Conservation (phyloP, 1,140 invertebrate species). For the Hylaeus volcanicus region DNA sequence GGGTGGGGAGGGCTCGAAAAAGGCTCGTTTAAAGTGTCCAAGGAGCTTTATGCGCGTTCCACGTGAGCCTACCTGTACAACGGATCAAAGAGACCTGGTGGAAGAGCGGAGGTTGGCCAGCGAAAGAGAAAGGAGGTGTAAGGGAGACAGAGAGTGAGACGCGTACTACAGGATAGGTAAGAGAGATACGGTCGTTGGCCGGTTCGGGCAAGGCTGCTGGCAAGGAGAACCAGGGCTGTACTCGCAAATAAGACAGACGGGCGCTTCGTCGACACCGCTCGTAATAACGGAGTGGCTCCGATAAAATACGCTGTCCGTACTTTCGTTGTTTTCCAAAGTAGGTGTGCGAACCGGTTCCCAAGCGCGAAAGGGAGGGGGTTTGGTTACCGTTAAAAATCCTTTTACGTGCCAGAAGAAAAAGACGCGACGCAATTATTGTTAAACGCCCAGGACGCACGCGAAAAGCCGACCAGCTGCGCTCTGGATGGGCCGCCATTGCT, state of each 20-base stretch:
- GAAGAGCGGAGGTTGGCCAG: constrained; percentile 54
- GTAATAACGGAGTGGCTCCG: constrained; percentile 56
- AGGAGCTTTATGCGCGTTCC: constrained; percentile 49
- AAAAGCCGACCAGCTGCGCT: constrained; percentile 1
- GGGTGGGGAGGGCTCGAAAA: constrained; percentile 7
- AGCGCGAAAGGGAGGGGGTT: not conserved
- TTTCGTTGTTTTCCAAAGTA: constrained; percentile 25
- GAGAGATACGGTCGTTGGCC: constrained; percentile 68
- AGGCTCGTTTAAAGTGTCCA: constrained; percentile 39
- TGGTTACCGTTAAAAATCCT: constrained; percentile 33
- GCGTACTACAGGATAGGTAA: constrained; percentile 53
- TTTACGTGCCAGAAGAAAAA: not conserved
- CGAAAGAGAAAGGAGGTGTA: constrained; percentile 63
- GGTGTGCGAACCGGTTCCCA: constrained; percentile 29
- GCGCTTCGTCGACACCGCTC: constrained; percentile 54
- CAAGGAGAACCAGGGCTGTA: constrained; percentile 70
- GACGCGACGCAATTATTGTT: not conserved
- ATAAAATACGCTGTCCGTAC: constrained; percentile 34
- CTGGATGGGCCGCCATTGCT: not conserved
- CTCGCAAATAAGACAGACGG: constrained; percentile 60
- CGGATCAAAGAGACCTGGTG: constrained; percentile 54
- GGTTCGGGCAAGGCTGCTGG: constrained; percentile 70
- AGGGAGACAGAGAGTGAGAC: constrained; percentile 35
- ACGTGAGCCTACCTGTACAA: constrained; percentile 55
- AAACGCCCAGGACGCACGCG: not conserved